phyloP scores from a whole-genome alignment of 2,888 invertebrate species.

The Nomada fabriciana region DNA sequence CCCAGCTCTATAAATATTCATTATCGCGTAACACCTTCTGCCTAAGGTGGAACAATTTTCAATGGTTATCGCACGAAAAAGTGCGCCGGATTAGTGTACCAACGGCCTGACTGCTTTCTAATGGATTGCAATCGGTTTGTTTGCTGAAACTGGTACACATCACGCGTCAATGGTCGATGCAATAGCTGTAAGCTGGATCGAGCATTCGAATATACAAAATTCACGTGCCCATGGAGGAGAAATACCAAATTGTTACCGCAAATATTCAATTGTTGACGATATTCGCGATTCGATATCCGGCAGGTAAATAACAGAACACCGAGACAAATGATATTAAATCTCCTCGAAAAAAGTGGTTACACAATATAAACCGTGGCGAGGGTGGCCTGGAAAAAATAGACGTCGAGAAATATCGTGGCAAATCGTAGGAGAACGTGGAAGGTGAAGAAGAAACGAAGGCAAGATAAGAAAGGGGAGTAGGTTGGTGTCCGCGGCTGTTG shows the following conservation, averaged over 20 bases:
- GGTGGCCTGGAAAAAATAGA: background rate
- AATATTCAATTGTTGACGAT: background rate
- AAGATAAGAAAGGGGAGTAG: constrained; percentile 1
- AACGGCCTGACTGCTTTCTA: background rate
- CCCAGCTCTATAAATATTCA: constrained; percentile 32
- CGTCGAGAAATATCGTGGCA: background rate
- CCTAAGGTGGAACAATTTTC: background rate
- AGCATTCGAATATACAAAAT: background rate
- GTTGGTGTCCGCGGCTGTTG: too few species aligned
- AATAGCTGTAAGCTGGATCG: constrained; percentile 14
- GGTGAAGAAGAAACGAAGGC: background rate
- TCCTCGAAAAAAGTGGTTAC: background rate
- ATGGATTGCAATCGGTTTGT: constrained; percentile 29
- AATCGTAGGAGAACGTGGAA: background rate
- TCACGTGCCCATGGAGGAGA: background rate
- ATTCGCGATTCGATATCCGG: too few species aligned
- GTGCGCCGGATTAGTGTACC: background rate
- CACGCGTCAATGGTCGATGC: constrained; percentile 14
- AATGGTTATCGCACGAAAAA: background rate
- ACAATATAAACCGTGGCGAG: background rate
- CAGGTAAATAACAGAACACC: background rate
- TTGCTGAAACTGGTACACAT: constrained; percentile 13
- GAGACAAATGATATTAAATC: background rate
- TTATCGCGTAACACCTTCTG: background rate
- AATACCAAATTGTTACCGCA: background rate